Conservation (phyloP, 2,797 vertebrate species). For the Typhlichthys subterraneus region DNA sequence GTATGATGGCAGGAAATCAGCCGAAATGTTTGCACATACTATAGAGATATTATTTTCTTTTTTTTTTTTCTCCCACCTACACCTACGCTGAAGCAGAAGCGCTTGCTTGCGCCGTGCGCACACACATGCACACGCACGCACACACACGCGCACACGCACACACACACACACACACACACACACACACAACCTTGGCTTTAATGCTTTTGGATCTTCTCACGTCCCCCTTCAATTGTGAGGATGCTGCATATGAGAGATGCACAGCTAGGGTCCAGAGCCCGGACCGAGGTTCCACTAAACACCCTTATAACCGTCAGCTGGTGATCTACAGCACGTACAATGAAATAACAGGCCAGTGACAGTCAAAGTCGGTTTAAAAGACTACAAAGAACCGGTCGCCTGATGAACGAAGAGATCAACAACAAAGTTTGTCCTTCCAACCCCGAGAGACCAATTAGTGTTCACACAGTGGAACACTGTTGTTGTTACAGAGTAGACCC, state of each 20-base stretch:
- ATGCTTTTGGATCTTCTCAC: constrained; percentile 26
- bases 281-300: not conserved
- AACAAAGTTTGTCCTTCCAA: constrained; percentile 51
- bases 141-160: not conserved
- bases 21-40: constrained; percentile 16
- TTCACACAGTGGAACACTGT: constrained; percentile 26
- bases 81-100: not conserved
- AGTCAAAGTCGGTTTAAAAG: constrained; percentile 11
- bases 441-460: constrained; percentile 75
- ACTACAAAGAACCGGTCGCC: constrained; percentile 26
- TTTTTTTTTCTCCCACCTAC: not conserved
- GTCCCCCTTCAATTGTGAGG: constrained; percentile 9
- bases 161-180: constrained; percentile 8
- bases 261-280: not conserved
- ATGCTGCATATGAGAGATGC: not conserved
- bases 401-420: constrained; percentile 11
- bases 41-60: constrained; percentile 23
- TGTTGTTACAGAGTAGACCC: constrained; percentile 22
- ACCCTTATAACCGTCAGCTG: not conserved
- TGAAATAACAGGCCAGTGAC: not conserved
- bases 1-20: constrained; percentile 63
- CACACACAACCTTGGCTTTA: not conserved
- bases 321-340: not conserved
- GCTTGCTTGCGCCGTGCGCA: not conserved
- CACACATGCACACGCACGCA: not conserved